A percentile compares a stretch with the other conserved stretches of the same genome.
phyloP scores from a whole-genome alignment of 2,797 vertebrate species.

The Poeciliopsis turneri region DNA sequence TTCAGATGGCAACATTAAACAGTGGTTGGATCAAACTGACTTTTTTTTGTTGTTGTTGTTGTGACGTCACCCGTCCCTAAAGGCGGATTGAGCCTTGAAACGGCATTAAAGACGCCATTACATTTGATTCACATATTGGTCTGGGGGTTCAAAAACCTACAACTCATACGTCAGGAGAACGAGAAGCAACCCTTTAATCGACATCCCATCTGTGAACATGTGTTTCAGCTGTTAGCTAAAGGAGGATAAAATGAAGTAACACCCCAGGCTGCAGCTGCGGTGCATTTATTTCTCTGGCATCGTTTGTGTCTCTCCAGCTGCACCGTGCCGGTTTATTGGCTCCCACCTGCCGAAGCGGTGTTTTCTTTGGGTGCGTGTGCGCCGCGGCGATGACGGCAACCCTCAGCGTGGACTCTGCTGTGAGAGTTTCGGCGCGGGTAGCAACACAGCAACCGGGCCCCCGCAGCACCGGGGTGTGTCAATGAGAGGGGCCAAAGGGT shows the following conservation, averaged over 20 bases:
- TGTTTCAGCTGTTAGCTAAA: constrained; percentile 1
- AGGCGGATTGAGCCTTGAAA: not conserved
- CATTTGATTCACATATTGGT: not conserved
- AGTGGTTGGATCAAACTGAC: not conserved
- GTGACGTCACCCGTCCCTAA: not conserved
- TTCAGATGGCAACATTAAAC: not conserved
- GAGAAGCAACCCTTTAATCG: constrained; percentile 1
- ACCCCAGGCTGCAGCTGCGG: constrained; percentile 1
- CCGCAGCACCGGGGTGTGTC: constrained; percentile 51
- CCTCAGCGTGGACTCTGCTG: constrained; percentile 15
- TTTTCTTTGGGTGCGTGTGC: constrained; percentile 25
- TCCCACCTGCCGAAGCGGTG: constrained; percentile 18
- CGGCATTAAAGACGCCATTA: not conserved
- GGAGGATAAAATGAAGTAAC: constrained; percentile 33
- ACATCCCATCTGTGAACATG: constrained; percentile 3
- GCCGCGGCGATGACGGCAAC: constrained; percentile 20
- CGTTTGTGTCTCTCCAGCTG: constrained; percentile 27
- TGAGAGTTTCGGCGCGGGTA: not conserved
- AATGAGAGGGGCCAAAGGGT: constrained; percentile 44
- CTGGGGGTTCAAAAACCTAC: not conserved
- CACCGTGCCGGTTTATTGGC: constrained; percentile 28
- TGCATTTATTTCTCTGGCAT: constrained; percentile 15
- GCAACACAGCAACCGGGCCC: constrained; percentile 28
- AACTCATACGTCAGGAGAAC: not conserved
- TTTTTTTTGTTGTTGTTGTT: not conserved